These are phyloP conservation scores for Drosophila ustulata DNA, from an alignment of 2,888 invertebrate genomes.

Conservation along the genomic window DNA sequence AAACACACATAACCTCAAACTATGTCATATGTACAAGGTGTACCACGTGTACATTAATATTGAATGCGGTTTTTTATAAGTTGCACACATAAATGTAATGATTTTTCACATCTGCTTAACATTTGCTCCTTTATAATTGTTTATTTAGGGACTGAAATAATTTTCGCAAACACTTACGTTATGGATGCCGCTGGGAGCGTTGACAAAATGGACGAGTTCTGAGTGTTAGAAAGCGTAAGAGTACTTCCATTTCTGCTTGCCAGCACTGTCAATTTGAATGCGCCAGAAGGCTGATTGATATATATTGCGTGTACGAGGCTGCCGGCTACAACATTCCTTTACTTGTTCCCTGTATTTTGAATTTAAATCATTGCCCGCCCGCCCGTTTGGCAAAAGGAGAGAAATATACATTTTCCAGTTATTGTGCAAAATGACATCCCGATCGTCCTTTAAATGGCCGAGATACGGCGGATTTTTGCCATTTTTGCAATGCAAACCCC, in stretches of 20 bases:
- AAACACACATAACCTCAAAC: constrained; percentile 57
- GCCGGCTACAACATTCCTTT: too few relatives aligned
- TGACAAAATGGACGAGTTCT: constrained; percentile 84
- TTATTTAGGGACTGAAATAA: not conserved
- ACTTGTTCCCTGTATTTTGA: constrained; percentile 32
- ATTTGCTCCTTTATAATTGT: not conserved
- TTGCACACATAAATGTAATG: not conserved
- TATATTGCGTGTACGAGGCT: too few relatives aligned
- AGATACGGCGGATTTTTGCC: too few relatives aligned
- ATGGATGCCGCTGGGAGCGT: constrained; percentile 92
- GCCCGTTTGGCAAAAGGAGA: too few relatives aligned
- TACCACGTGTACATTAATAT: not conserved
- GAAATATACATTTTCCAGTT: constrained; percentile 32
- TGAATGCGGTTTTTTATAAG: not conserved
- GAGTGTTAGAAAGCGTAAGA: too few relatives aligned
- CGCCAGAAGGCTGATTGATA: constrained; percentile 18
- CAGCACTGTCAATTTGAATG: not conserved
- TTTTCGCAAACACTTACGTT: constrained; percentile 87
- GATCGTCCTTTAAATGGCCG: too few relatives aligned
- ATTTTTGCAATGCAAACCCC: too few relatives aligned
- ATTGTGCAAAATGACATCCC: constrained; percentile 59
- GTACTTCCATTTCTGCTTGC: too few relatives aligned
- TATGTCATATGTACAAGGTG: too few relatives aligned
- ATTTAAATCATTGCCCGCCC: not conserved
- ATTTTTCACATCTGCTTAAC: not conserved